phyloP scores from a whole-genome alignment of 2,888 invertebrate genomes.

The Agelastica alni region DNA sequence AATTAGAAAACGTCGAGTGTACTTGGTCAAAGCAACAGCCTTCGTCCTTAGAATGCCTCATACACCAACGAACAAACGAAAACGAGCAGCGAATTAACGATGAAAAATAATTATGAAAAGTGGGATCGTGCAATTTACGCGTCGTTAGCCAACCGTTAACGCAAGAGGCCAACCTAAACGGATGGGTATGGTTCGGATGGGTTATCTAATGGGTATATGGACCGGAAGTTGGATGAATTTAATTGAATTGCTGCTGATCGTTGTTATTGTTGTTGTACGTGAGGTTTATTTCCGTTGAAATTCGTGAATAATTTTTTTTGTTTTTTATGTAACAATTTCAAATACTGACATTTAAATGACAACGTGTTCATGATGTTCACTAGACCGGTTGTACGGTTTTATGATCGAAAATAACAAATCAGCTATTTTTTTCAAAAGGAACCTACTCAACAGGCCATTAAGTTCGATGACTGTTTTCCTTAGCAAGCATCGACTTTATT shows the following conservation, averaged over 20 bases:
- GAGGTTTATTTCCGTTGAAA: constrained; percentile 6
- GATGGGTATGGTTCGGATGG: constrained; percentile 22
- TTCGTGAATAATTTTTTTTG: background rate
- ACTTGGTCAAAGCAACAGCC: background rate
- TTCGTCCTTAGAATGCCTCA: background rate
- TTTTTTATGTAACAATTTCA: too few species aligned
- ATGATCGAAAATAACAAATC: too few species aligned
- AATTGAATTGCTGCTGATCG: constrained; percentile 23
- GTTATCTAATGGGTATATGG: constrained; percentile 35
- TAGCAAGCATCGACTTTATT: too few species aligned
- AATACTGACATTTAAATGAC: too few species aligned
- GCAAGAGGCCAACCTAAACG: constrained; percentile 41
- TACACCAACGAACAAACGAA: background rate
- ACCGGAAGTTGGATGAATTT: constrained; percentile 29
- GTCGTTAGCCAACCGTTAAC: constrained; percentile 40
- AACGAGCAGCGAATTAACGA: constrained; percentile 6
- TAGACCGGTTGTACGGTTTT: too few species aligned
- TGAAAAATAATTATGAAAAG: constrained; percentile 15
- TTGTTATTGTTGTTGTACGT: constrained; percentile 1
- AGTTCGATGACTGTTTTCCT: too few species aligned
- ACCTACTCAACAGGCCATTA: too few species aligned
- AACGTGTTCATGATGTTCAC: too few species aligned
- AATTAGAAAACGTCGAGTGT: background rate
- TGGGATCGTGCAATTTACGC: constrained; percentile 46
- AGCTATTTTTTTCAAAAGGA: too few species aligned